phyloP scores from a whole-genome alignment of 2,113 vertebrate genomes.

The Leptosomus discolor region DNA sequence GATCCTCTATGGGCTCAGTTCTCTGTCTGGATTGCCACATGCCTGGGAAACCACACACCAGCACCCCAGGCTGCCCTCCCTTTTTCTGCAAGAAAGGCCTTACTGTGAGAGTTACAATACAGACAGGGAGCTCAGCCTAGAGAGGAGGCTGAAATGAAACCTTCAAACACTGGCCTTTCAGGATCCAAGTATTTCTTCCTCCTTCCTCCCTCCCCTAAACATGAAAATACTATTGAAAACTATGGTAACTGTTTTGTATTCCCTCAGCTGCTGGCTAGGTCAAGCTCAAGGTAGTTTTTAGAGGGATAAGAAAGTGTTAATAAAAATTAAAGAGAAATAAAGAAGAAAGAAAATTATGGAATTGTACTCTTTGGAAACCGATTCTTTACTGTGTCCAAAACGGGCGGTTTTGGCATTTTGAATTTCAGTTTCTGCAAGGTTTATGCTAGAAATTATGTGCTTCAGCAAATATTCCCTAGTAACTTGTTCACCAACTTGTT shows the following conservation, averaged over 20 bases:
- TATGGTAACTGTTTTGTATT: neutral
- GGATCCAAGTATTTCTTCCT: neutral
- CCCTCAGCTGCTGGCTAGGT: neutral
- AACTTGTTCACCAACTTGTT: neutral
- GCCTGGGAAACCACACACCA: neutral
- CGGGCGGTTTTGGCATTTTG: neutral
- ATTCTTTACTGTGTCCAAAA: neutral
- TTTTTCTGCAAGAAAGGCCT: neutral
- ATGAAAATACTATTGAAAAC: neutral
- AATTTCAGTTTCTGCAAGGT: neutral
- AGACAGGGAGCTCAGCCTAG: neutral
- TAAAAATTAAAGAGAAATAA: neutral
- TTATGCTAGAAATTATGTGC: neutral
- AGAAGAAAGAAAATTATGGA: neutral
- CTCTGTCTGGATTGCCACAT: neutral
- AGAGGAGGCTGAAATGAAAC: neutral
- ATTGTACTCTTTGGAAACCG: neutral
- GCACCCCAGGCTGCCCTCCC: neutral
- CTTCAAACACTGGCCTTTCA: neutral
- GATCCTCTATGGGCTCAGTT: neutral
- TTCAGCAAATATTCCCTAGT: neutral
- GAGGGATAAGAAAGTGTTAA: neutral
- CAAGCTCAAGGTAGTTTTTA: neutral
- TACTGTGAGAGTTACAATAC: neutral
- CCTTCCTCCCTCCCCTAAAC: neutral